Evolutionary conservation across 2,113 vertebrate species (phyloP).

Genomic region (Mus spicilegus): DNA sequence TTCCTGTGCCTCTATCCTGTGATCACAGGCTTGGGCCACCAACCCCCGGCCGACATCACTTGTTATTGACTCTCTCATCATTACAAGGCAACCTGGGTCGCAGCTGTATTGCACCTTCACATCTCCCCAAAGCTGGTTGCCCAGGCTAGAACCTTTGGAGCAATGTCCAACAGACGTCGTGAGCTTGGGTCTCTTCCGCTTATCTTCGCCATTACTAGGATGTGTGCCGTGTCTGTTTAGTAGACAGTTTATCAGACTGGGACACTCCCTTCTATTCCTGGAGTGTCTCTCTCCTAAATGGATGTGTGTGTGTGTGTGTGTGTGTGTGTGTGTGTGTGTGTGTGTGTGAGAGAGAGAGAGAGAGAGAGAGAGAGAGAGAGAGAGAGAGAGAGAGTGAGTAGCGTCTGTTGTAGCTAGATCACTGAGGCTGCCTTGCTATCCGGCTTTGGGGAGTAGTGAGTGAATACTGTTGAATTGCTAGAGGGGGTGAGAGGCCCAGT

Average conservation of each 20-base stretch:
- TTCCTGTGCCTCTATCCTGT: background rate
- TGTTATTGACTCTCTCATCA: background rate
- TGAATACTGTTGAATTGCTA: background rate
- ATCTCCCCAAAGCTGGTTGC: background rate
- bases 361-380: too few species aligned
- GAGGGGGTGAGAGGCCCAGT: accelerated
- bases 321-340: background rate
- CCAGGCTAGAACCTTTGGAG: background rate
- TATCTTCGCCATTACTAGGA: background rate
- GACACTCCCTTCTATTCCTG: background rate
- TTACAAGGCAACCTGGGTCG: background rate
- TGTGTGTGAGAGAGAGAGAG: background rate
- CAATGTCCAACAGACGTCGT: background rate
- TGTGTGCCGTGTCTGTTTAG: background rate
- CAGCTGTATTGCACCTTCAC: background rate
- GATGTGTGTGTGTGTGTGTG: background rate
- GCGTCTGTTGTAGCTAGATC: background rate
- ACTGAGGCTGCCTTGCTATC: background rate
- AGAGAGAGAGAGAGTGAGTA: too few species aligned
- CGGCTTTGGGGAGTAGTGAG: background rate
- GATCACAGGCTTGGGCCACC: background rate
- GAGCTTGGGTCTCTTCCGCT: background rate
- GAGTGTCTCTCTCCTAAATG: background rate
- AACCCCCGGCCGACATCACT: background rate
- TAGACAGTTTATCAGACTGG: background rate